Evolutionary conservation across 2,797 vertebrate genomes (phyloP).

Genomic region (Heteromormyrus szaboi): DNA sequence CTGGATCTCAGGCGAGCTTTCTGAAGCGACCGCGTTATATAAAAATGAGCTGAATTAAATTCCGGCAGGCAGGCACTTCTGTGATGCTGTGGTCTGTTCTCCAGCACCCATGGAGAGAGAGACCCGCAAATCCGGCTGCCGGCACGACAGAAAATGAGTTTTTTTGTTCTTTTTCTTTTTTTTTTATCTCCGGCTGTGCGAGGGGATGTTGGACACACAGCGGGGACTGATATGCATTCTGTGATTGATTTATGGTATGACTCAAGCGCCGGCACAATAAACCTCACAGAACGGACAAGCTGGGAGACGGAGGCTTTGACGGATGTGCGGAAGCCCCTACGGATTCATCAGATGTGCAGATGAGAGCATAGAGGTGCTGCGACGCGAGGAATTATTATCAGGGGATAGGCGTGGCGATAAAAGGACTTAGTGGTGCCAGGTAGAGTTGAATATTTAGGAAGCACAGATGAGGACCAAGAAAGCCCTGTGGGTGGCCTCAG

Average conservation of each 20-base stretch:
- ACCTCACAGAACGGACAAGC: neutral
- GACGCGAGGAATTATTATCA: neutral
- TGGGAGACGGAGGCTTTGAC: neutral
- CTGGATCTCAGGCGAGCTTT: neutral
- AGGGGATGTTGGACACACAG: neutral
- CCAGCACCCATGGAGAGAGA: neutral
- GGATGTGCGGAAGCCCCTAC: neutral
- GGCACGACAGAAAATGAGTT: conserved; percentile 48
- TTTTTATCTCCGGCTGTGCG: conserved; percentile 24
- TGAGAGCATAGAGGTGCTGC: neutral
- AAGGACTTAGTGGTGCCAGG: neutral
- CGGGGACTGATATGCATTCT: neutral
- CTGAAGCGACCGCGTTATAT: neutral
- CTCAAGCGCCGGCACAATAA: neutral
- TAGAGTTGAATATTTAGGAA: neutral
- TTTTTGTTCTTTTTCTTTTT: conserved; percentile 29
- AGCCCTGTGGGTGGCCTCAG: neutral
- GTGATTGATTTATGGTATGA: neutral
- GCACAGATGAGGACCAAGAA: neutral
- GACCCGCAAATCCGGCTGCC: conserved; percentile 50
- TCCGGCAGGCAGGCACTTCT: neutral
- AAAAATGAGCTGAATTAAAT: neutral
- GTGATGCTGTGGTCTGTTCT: neutral
- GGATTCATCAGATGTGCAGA: conserved; percentile 4
- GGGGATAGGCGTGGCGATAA: neutral